Base-by-base conservation (phyloP, 2,113 vertebrate species). In the Scomber scombrus region DNA sequence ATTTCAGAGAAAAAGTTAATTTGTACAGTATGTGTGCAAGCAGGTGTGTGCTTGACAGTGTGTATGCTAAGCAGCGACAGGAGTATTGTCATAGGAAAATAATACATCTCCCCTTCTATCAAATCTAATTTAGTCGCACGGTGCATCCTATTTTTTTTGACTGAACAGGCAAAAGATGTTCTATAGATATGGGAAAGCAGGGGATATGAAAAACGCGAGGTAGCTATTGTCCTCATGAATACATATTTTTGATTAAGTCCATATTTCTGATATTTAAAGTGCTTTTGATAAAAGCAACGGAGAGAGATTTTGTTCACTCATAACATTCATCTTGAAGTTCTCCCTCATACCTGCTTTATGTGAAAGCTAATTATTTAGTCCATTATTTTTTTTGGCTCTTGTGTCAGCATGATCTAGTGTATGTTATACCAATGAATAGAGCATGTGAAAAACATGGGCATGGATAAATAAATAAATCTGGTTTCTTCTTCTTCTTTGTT, bases 221-320 rank as follows among this genome's bases (percentile, higher is more conserved):
- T 2, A 61, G 77, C 73, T 78, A 83, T 89, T 89, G 88, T 90
- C 82, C 69, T 85, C 84, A 85, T 91, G 86, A 90, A 91, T 91
- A 85, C 88, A 76, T 82, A 72, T 82, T 90, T 91, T 85, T 92
- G 63, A 92, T 92, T 87, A 83, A 89, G 66, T 85, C 88, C 71
- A 77, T 80, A 64, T 85, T 51, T 80, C 54, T 77, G 71, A 86
- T 89, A 87, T 89, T 85, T 85, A 73, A 85, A 80, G 58, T 76
- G 56, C 16, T 82, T 58, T 55, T 67, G 56, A 70, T 75, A 71
- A 63, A 68, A 14, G 46, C 11, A 12, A 54, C 56, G 5, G 29
- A 21, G 18, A 40, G 68, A 77, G 29, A 70, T 62, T 78, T 78
- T 69, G 55, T 31, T 76, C 51, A 50, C 9, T 12, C 13, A 6